Conservation (phyloP, 2,113 vertebrate genomes). For the Malurus alboscapulatus region DNA sequence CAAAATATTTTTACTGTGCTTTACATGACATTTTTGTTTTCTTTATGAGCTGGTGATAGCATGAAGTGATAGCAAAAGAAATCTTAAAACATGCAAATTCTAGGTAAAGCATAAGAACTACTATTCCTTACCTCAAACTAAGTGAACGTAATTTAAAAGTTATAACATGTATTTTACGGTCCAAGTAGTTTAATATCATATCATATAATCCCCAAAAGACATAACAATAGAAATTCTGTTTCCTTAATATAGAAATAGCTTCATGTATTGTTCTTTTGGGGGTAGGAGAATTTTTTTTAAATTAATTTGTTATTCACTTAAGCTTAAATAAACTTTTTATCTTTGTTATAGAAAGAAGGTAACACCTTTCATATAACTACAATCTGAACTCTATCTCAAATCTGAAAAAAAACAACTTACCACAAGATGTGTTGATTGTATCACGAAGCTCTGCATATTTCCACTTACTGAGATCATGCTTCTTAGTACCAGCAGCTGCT, state of each 20-base stretch:
- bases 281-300: background rate
- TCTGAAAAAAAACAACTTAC: slow-evolving; percentile 55
- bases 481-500: slow-evolving; percentile 85
- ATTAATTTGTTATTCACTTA: background rate
- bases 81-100: background rate
- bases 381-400: background rate
- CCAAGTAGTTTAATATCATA: background rate
- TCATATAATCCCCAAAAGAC: background rate
- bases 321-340: background rate
- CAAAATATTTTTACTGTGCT: background rate
- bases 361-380: background rate
- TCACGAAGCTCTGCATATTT: slow-evolving; percentile 96
- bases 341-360: background rate
- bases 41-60: background rate
- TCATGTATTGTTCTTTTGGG: background rate
- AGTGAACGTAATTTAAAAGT: background rate
- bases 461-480: slow-evolving; percentile 97
- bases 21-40: background rate
- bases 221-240: background rate
- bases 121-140: background rate
- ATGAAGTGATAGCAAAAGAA: background rate
- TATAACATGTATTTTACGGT: background rate
- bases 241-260: background rate
- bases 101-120: background rate
- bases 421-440: slow-evolving; percentile 97